Base-by-base conservation (phyloP, 1,140 invertebrate species). In the Gonioctena quinquepunctata region DNA sequence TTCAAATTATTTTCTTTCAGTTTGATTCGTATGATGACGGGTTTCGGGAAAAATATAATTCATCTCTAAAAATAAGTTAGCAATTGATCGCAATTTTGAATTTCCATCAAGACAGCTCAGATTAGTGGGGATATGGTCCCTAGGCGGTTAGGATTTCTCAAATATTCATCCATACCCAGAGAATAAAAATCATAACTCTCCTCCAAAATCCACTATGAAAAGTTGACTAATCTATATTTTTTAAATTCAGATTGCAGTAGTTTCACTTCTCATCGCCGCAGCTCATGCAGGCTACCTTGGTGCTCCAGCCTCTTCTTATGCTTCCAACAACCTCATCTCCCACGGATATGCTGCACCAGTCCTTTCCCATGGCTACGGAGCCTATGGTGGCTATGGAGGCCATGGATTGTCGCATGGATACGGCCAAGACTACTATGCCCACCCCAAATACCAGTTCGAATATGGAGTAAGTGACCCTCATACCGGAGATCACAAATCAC, bases 401-500 rank as follows among this genome's bases (percentile, higher is more conserved):
- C 21, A 57, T 19, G 26, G 28, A 0, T n/a, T 42, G 33, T 42
- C 33, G 11, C 33, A 42, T 42, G 26, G 28, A 16, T 18, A 61
- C 7, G 60, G 18, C 1, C 33, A 42, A 42, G 60, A 62, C 27
- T 83, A 13, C 69, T 84, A 86, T 70, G 79, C 81, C 2, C 80
- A 84, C 67, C 85, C 85, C 6, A 83, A 85, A 73, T 86, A 86
- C 74, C 82, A 80, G 49, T 88, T 84, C 72, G 83, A 84, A 19
- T 88, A 88, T 73, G 84, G 86, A 65, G 83, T 88, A 33, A 80
- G 85, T 69, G 87, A 88, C 60, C 83, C 84, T 11, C 84, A 85
- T 72, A 89, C 84, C 27, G 86, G 88, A 4, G 87, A 88, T 72
- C 82, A 84, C 67, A 87, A 88, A 79, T 85, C 83, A 68, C 86